phyloP scores from a whole-genome alignment of 2,113 vertebrate genomes.

The Henicopernis longicauda region DNA sequence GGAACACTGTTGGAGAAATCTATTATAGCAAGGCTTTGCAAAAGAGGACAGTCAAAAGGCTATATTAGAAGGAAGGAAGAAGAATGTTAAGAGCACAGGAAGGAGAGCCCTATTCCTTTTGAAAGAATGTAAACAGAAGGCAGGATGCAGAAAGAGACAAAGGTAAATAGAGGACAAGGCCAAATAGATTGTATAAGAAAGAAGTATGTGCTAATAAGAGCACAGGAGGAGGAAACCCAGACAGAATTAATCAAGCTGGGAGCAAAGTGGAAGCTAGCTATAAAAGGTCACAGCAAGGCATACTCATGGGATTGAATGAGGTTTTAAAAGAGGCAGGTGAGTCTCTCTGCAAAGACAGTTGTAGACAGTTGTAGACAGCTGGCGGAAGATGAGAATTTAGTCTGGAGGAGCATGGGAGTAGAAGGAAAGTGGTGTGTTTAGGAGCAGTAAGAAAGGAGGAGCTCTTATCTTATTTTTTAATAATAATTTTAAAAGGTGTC shows the following conservation, averaged over 20 bases:
- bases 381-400: background rate
- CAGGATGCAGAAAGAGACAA: background rate
- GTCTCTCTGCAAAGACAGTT: background rate
- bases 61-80: background rate
- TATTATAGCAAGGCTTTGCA: background rate
- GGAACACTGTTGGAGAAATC: background rate
- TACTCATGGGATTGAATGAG: background rate
- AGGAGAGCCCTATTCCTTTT: background rate
- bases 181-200: background rate
- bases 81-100: background rate
- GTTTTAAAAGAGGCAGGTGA: background rate
- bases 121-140: background rate
- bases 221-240: background rate
- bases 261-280: background rate
- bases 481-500: background rate
- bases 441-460: background rate
- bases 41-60: background rate
- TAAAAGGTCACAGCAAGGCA: background rate
- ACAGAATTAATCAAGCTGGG: slow-evolving; percentile 8
- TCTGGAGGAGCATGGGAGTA: background rate
- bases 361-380: background rate
- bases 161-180: background rate
- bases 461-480: background rate
- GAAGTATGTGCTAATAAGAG: background rate
- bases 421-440: background rate